Conservation (phyloP, 2,888 invertebrate species). For the Clusia tigrina region DNA sequence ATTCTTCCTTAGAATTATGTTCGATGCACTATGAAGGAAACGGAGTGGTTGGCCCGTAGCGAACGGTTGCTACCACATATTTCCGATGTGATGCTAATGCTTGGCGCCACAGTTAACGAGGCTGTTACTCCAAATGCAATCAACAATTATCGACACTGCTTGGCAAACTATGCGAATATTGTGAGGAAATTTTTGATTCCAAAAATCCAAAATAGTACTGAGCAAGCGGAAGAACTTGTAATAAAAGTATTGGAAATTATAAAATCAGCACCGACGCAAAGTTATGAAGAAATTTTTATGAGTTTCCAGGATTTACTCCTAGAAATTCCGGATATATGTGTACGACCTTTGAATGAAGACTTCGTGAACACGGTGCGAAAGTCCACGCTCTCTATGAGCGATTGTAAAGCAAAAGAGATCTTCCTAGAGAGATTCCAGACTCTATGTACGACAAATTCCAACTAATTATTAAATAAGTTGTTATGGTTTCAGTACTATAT, state of each 20-base stretch:
- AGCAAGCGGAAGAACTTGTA: constrained; percentile 44
- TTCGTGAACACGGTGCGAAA: constrained; percentile 39
- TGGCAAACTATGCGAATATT: constrained; percentile 50
- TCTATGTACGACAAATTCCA: constrained; percentile 28
- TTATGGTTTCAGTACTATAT: no score
- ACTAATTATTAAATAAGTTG: no score
- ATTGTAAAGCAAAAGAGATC: constrained; percentile 47
- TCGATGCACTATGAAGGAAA: constrained; percentile 55
- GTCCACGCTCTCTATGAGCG: constrained; percentile 43
- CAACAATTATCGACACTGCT: constrained; percentile 48
- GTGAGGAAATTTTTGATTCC: constrained; percentile 47
- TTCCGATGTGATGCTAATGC: constrained; percentile 48
- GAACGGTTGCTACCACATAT: constrained; percentile 47
- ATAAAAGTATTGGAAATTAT: constrained; percentile 49
- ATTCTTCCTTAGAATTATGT: constrained; percentile 45
- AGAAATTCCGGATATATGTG: constrained; percentile 42
- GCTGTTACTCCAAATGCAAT: constrained; percentile 45
- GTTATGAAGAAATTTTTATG: constrained; percentile 51
- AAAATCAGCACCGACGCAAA: constrained; percentile 41
- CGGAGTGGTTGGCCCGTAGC: constrained; percentile 52
- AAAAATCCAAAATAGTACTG: constrained; percentile 37
- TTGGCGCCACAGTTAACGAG: constrained; percentile 48
- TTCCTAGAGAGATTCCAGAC: constrained; percentile 47
- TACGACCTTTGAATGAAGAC: constrained; percentile 37
- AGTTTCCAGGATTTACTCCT: constrained; percentile 46